Percentiles rank a stretch among this genome's conserved stretches.
phyloP scores from a whole-genome alignment of 2,797 vertebrate species.

The Gobio occitaniae region DNA sequence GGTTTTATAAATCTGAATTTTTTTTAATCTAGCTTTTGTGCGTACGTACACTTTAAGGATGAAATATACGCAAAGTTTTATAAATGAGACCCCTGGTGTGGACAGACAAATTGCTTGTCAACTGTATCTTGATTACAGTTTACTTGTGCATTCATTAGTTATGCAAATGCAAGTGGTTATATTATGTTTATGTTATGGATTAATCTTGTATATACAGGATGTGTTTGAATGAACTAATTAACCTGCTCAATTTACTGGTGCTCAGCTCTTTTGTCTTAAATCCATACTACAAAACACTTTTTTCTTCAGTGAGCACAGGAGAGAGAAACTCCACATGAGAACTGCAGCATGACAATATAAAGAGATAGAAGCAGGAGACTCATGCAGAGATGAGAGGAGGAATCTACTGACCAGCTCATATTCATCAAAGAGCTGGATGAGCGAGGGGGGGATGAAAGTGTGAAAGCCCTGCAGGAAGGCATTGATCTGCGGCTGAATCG shows the following conservation, averaged over 20 bases:
- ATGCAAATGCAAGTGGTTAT: neutral
- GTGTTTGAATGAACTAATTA: neutral
- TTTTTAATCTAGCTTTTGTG: too few relatives aligned
- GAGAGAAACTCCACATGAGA: constrained; percentile 15
- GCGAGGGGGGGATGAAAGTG: constrained; percentile 94
- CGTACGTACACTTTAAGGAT: too few relatives aligned
- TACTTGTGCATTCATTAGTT: neutral
- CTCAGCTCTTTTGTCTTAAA: neutral
- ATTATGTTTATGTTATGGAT: neutral
- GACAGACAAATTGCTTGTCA: neutral
- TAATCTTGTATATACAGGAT: neutral
- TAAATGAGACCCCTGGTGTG: neutral
- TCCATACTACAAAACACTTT: neutral
- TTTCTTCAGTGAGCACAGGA: neutral
- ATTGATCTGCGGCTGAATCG: constrained; percentile 98
- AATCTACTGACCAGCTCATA: constrained; percentile 91
- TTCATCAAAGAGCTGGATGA: constrained; percentile 98
- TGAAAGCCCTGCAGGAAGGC: constrained; percentile 97
- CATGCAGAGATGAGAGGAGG: constrained; percentile 13
- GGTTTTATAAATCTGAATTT: too few relatives aligned
- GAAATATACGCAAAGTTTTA: too few relatives aligned
- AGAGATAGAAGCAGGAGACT: neutral
- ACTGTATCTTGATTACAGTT: neutral
- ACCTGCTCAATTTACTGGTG: neutral
- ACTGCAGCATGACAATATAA: neutral